These are phyloP conservation scores for Acanthoscelides obtectus DNA, from an alignment of 2,888 invertebrate genomes.

Conservation along the genomic window DNA sequence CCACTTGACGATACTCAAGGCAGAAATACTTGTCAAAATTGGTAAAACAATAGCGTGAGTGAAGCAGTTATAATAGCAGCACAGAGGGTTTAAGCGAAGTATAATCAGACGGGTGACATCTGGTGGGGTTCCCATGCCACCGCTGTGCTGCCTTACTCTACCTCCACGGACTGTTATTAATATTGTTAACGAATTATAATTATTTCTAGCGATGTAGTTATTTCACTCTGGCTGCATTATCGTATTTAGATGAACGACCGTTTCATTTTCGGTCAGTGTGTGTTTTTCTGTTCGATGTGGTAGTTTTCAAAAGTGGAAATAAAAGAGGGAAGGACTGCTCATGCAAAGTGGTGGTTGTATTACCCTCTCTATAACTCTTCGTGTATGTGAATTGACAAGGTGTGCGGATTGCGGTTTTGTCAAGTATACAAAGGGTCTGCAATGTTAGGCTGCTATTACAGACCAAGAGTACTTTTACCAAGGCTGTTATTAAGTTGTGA, in stretches of 20 bases:
- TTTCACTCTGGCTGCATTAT: slow-evolving; percentile 11
- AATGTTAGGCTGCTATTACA: not conserved
- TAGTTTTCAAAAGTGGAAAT: slow-evolving; percentile 24
- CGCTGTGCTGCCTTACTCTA: slow-evolving; percentile 23
- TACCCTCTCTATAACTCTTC: not conserved
- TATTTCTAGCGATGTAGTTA: slow-evolving; percentile 31
- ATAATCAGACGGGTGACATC: slow-evolving; percentile 49
- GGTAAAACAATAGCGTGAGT: slow-evolving; percentile 34
- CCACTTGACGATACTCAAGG: not conserved
- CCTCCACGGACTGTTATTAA: slow-evolving; percentile 46
- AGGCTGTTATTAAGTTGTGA: not conserved
- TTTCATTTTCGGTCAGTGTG: not conserved
- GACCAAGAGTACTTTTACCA: not conserved
- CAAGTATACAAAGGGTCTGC: not conserved
- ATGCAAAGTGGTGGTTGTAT: not conserved
- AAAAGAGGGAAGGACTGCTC: slow-evolving; percentile 1
- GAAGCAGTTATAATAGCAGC: slow-evolving; percentile 38
- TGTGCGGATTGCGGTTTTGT: not conserved
- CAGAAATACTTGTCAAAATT: slow-evolving; percentile 24
- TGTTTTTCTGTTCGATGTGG: slow-evolving; percentile 21
- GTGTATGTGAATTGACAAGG: not conserved
- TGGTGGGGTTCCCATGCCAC: slow-evolving; percentile 47
- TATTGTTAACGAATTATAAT: slow-evolving; percentile 43
- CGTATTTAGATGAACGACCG: not conserved
- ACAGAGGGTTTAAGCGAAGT: slow-evolving; percentile 43